phyloP scores from a whole-genome alignment of 2,113 vertebrate species.

The Riparia riparia region DNA sequence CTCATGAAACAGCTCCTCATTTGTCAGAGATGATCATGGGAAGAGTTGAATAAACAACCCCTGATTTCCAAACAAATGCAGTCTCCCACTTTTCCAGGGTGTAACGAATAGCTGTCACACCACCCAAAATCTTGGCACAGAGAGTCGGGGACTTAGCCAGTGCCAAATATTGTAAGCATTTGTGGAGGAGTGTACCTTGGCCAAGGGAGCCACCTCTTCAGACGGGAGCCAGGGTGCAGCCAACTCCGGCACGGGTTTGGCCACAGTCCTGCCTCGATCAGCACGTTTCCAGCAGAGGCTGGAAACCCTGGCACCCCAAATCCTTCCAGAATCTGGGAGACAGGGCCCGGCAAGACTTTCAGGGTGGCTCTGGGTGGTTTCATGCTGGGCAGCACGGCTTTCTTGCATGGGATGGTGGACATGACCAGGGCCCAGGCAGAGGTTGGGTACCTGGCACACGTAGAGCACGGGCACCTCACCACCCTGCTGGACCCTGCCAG shows the following conservation, averaged over 20 bases:
- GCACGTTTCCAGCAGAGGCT: background rate
- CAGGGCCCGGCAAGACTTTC: background rate
- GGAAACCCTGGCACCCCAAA: background rate
- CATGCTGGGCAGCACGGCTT: background rate
- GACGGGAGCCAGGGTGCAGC: background rate
- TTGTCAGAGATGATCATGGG: background rate
- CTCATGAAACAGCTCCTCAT: background rate
- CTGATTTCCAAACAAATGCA: background rate
- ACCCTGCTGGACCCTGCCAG: fast-evolving
- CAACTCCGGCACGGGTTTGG: fast-evolving
- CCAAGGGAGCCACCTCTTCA: background rate
- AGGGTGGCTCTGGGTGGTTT: background rate
- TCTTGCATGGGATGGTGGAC: fast-evolving
- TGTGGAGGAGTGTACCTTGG: slow-evolving; percentile 54
- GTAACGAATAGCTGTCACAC: background rate
- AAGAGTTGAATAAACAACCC: slow-evolving; percentile 16
- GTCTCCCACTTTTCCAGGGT: slow-evolving; percentile 38
- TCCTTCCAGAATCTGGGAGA: background rate
- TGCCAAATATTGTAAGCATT: slow-evolving; percentile 67
- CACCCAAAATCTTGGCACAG: background rate
- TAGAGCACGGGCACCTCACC: background rate
- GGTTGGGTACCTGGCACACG: fast-evolving
- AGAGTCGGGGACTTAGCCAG: background rate
- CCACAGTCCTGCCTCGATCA: background rate
- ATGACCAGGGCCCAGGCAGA: background rate